Evolutionary conservation across 2,888 invertebrate genomes (phyloP).

Genomic region (Ectemnius lituratus): DNA sequence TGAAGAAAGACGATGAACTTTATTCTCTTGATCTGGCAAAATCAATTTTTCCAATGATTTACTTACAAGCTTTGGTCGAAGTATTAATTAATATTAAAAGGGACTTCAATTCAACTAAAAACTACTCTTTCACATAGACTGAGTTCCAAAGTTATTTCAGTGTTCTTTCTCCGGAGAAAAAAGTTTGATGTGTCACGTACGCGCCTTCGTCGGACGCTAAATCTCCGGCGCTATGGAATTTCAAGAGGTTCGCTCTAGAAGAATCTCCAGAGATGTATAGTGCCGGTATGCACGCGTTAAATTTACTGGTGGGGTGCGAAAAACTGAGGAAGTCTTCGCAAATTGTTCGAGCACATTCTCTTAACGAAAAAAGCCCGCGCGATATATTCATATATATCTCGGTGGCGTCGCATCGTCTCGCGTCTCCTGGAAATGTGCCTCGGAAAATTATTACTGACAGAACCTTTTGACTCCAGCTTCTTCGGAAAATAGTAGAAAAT

Average conservation of each 20-base stretch:
- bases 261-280: slow-evolving; percentile 20
- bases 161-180: slow-evolving; percentile 12
- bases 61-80: too few relatives aligned
- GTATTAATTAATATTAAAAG: too few relatives aligned
- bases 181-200: slow-evolving; percentile 22
- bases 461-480: too few relatives aligned
- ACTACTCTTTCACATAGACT: too few relatives aligned
- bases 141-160: too few relatives aligned
- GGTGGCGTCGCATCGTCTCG: background rate
- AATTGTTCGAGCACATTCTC: slow-evolving; percentile 37
- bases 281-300: slow-evolving; percentile 40
- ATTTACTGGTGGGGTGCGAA: slow-evolving; percentile 40
- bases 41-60: too few relatives aligned
- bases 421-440: too few relatives aligned
- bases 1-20: too few relatives aligned
- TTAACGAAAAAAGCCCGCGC: slow-evolving; percentile 3
- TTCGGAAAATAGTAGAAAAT: background rate
- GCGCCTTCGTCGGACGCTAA: background rate
- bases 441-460: too few relatives aligned
- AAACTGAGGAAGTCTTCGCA: slow-evolving; percentile 31
- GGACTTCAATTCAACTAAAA: too few relatives aligned
- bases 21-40: too few relatives aligned
- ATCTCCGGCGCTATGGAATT: slow-evolving; percentile 24
- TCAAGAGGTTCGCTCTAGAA: slow-evolving; percentile 28
- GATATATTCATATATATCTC: background rate